Conservation (phyloP, 2,113 vertebrate genomes). For the Limnothrissa miodon region DNA sequence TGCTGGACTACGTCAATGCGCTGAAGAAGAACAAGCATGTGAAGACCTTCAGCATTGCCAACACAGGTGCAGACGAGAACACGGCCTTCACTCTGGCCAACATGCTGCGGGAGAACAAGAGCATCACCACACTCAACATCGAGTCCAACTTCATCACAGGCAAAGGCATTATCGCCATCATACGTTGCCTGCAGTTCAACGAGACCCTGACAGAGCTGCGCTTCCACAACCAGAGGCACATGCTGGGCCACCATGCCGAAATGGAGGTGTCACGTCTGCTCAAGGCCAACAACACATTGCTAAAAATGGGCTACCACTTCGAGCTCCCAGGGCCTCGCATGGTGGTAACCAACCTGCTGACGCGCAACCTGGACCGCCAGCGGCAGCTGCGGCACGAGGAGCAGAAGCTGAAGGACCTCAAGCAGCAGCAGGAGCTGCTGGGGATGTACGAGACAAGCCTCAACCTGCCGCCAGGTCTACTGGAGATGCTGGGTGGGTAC, state of each 20-base stretch:
- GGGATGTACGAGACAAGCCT: slow-evolving; percentile 82
- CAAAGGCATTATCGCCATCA: slow-evolving; percentile 89
- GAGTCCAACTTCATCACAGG: slow-evolving; percentile 94
- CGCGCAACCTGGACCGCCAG: slow-evolving; percentile 89
- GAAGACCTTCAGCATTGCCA: slow-evolving; percentile 88
- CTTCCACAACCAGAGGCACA: slow-evolving; percentile 98
- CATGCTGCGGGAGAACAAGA: slow-evolving; percentile 94
- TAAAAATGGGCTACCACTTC: slow-evolving; percentile 97
- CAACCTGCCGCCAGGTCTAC: slow-evolving; percentile 83
- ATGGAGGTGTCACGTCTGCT: slow-evolving; percentile 93
- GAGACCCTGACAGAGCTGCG: slow-evolving; percentile 90
- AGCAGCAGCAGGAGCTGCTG: slow-evolving; percentile 81
- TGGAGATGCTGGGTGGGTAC: slow-evolving; percentile 80
- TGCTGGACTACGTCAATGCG: slow-evolving; percentile 86
- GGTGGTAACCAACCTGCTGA: slow-evolving; percentile 95
- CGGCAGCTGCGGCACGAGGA: slow-evolving; percentile 88
- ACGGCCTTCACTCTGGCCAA: slow-evolving; percentile 85
- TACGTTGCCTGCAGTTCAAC: slow-evolving; percentile 95
- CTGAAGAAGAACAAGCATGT: slow-evolving; percentile 91
- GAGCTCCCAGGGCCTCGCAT: slow-evolving; percentile 92
- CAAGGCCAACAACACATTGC: slow-evolving; percentile 89
- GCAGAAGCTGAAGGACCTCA: slow-evolving; percentile 83
- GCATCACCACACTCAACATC: slow-evolving; percentile 86
- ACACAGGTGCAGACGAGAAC: slow-evolving; percentile 90
- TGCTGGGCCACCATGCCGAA: slow-evolving; percentile 95